These are phyloP conservation scores for Macrosiphum euphorbiae DNA, from an alignment of 2,888 invertebrate genomes.

Conservation along the genomic window DNA sequence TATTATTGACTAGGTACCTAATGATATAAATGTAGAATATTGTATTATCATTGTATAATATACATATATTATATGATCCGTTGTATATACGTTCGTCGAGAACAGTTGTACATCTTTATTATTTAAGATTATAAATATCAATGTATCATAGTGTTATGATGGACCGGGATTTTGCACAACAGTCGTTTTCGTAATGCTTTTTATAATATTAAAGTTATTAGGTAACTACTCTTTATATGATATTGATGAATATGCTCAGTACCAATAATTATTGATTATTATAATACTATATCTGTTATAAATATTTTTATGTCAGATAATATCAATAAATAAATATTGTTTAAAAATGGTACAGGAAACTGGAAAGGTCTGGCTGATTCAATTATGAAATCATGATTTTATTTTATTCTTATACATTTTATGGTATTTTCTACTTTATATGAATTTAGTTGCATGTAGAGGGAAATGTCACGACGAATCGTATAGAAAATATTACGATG, in stretches of 20 bases:
- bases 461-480: neutral
- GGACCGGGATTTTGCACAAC: neutral
- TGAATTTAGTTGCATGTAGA: neutral
- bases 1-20: too few relatives aligned
- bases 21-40: neutral
- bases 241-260: neutral
- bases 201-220: neutral
- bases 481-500: neutral
- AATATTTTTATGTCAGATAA: slow-evolving; percentile 2
- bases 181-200: neutral
- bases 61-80: too few relatives aligned
- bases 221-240: neutral
- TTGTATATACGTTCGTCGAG: neutral
- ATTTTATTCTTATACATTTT: neutral
- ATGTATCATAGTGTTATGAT: slow-evolving; percentile 8
- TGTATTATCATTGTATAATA: neutral
- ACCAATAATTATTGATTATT: neutral
- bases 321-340: neutral
- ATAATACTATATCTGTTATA: too few relatives aligned
- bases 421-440: neutral
- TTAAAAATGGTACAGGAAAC: neutral
- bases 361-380: neutral
- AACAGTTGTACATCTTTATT: neutral
- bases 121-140: neutral
- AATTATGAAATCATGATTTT: neutral